Percentiles rank a stretch among this genome's conserved stretches.
phyloP scores from a whole-genome alignment of 2,888 invertebrate species.

The Drosophila merina region DNA sequence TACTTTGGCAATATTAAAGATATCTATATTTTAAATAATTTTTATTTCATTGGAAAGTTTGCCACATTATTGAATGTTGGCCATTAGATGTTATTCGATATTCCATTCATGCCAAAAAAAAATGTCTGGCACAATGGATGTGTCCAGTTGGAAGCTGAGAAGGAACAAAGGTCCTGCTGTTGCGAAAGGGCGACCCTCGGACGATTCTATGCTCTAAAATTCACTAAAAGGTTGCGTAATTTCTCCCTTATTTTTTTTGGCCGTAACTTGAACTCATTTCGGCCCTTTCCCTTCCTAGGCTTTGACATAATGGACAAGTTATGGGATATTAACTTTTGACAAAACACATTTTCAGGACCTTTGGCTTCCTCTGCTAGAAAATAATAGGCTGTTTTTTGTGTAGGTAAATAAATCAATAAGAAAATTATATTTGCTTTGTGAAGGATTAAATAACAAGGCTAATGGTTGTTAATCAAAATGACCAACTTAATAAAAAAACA shows the following conservation, averaged over 20 bases:
- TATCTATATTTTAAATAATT: too few relatives aligned
- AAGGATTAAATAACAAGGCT: slow-evolving; percentile 1
- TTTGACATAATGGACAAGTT: slow-evolving; percentile 46
- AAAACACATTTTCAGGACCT: slow-evolving; percentile 13
- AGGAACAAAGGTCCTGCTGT: slow-evolving; percentile 42
- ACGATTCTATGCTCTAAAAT: slow-evolving; percentile 64
- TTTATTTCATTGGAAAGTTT: too few relatives aligned
- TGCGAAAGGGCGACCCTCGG: slow-evolving; percentile 49
- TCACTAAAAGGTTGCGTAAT: slow-evolving; percentile 37
- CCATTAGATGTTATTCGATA: slow-evolving; percentile 77
- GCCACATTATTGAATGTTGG: slow-evolving; percentile 36
- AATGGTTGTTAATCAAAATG: neutral
- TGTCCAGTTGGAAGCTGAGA: slow-evolving; percentile 1
- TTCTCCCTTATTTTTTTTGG: slow-evolving; percentile 43
- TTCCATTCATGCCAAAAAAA: slow-evolving; percentile 50
- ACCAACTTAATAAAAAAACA: neutral
- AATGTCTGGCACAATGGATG: slow-evolving; percentile 14
- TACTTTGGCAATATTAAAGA: too few relatives aligned
- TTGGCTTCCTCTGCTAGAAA: neutral
- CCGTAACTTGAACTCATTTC: slow-evolving; percentile 62
- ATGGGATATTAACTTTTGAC: slow-evolving; percentile 60
- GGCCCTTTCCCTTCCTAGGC: slow-evolving; percentile 12
- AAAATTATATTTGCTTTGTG: slow-evolving; percentile 1
- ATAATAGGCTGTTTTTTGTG: slow-evolving; percentile 12
- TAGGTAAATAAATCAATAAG: slow-evolving; percentile 45